These are phyloP conservation scores for Tenrec ecaudatus DNA, from an alignment of 2,113 vertebrate genomes.

Conservation along the genomic window DNA sequence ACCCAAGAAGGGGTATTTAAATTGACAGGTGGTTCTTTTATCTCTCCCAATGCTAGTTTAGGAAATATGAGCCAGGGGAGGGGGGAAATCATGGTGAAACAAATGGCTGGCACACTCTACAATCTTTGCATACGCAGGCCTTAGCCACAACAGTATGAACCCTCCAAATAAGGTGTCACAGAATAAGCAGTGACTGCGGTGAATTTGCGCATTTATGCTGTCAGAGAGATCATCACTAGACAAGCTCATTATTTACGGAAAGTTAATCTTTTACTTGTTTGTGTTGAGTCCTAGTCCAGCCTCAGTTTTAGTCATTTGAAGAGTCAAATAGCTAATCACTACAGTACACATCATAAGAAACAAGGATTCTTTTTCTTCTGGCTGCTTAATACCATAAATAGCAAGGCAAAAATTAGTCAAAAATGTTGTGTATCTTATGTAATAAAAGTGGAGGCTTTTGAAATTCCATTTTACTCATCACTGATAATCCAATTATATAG, in stretches of 20 bases:
- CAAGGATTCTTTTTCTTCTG: background rate
- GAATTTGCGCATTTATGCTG: constrained; percentile 20
- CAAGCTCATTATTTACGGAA: constrained; percentile 35
- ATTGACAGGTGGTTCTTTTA: background rate
- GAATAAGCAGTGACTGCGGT: background rate
- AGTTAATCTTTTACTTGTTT: background rate
- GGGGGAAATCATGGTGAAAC: background rate
- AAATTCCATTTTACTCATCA: background rate
- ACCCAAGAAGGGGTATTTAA: constrained; percentile 33
- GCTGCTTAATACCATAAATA: background rate
- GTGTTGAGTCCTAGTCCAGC: background rate
- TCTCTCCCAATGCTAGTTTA: constrained; percentile 13
- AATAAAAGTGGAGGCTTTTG: constrained; percentile 23
- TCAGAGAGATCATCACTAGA: background rate
- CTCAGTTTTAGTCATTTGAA: background rate
- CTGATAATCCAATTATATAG: background rate
- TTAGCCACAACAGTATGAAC: background rate
- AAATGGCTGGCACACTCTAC: constrained; percentile 6
- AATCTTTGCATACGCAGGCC: background rate
- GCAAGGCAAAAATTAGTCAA: background rate
- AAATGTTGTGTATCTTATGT: background rate
- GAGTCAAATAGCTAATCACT: background rate
- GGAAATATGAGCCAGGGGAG: background rate
- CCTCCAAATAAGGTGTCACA: background rate
- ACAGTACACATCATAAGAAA: constrained; percentile 30